Evolutionary conservation across 2,113 vertebrate species (phyloP).

Genomic region (Gambusia affinis): DNA sequence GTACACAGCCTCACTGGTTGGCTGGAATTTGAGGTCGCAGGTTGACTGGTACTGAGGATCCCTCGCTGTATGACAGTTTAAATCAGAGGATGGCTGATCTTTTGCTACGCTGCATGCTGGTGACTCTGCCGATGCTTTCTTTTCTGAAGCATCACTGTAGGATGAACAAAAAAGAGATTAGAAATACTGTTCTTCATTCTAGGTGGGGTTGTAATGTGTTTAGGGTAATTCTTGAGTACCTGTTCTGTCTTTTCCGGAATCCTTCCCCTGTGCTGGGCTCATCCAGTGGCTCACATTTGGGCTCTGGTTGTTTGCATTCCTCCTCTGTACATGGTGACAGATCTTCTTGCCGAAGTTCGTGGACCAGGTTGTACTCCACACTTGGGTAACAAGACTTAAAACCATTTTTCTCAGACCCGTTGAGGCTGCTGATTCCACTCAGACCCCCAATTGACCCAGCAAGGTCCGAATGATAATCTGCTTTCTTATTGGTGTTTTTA

Average conservation of each 20-base stretch:
- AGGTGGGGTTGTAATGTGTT: background rate
- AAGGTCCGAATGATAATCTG: slow-evolving; percentile 89
- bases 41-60: slow-evolving; percentile 75
- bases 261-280: slow-evolving; percentile 82
- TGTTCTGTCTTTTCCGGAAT: slow-evolving; percentile 84
- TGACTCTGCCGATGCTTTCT: slow-evolving; percentile 84
- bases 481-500: slow-evolving; percentile 99
- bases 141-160: slow-evolving; percentile 86
- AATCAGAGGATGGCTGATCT: slow-evolving; percentile 78
- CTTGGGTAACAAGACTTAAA: slow-evolving; percentile 89
- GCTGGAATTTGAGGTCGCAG: slow-evolving; percentile 54
- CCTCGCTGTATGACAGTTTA: slow-evolving; percentile 42
- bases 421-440: slow-evolving; percentile 68
- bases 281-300: slow-evolving; percentile 85
- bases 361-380: slow-evolving; percentile 96
- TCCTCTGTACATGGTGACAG: slow-evolving; percentile 76
- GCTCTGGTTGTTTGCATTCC: slow-evolving; percentile 81
- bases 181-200: slow-evolving; percentile 2
- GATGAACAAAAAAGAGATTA: slow-evolving; percentile 59
- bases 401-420: slow-evolving; percentile 84
- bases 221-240: slow-evolving; percentile 74
- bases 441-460: slow-evolving; percentile 69
- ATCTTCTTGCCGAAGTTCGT: slow-evolving; percentile 88
- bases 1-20: slow-evolving; percentile 56
- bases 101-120: slow-evolving; percentile 88